Base-by-base conservation (phyloP, 2,113 vertebrate species). In the Nothocercus nigrocapillus region DNA sequence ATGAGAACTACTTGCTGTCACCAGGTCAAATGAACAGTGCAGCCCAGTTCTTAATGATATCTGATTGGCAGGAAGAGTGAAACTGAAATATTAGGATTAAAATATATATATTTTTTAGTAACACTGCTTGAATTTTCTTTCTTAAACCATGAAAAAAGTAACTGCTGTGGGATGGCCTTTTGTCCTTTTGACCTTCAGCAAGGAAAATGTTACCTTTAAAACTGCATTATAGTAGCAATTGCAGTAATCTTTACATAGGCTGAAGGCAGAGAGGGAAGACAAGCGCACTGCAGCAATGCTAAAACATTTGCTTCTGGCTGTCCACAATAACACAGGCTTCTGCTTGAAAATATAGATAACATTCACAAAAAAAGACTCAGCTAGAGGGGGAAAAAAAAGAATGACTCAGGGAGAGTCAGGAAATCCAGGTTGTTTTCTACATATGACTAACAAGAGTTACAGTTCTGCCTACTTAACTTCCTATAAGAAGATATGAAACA, bases 121-220 rank as follows among this genome's bases (percentile, higher is more conserved):
- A 89, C 18, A 21, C 66, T 28, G 87, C 63, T 84, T 85, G 59
- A 83, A 79, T 93, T 81, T 88, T 96, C 62, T 13, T 85, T 80
- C 88, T 70, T 44, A 87, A 95, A 70, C 40, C 25, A 85, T 1
- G 2, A 20, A 47, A 80, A 89, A 72, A 96, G 47, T 93, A 87
- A 94, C 85, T 95, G 70, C 44, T 8, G 11, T 49, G 73, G 86
- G 95, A 95, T 28, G 21, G 59, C 54, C 80, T 83, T 82, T 64
- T 83, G 66, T 88, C 83, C 73, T 78, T 91, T 87, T 93, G 89
- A 95, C 74, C 82, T 95, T 88, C 34, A 72, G 86, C 59, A 76
- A 91, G 56, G 3, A 91, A 79, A 88, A 93, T 64, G 17, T 82
- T 91, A 62, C 87, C 79, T 89, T 90, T 17, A 74, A 93, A 91